phyloP scores from a whole-genome alignment of 1,140 invertebrate genomes.

The Littorina saxatilis region DNA sequence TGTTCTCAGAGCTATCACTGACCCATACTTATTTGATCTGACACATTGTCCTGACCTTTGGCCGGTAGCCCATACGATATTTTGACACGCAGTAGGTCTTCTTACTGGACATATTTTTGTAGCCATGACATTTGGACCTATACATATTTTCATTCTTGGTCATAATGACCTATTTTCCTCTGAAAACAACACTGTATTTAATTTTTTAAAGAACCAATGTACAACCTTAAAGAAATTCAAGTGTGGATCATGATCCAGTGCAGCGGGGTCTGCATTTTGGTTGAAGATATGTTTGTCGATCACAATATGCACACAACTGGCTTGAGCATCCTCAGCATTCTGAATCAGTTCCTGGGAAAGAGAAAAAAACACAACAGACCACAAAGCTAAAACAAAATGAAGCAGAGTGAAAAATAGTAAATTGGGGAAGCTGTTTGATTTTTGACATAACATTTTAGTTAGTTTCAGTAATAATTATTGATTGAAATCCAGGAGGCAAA shows the following conservation, averaged over 20 bases:
- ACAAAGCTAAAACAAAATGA: no score
- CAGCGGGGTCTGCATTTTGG: not conserved
- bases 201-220: not conserved
- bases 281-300: conserved; percentile 77
- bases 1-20: no score
- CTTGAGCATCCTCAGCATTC: conserved; percentile 75
- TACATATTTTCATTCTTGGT: not conserved
- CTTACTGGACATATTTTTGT: no score
- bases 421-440: no score
- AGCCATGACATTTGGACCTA: no score
- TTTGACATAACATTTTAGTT: not conserved
- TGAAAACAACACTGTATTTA: not conserved
- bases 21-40: no score
- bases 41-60: no score
- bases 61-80: no score
- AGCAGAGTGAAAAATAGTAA: no score
- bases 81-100: no score
- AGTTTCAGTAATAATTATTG: not conserved
- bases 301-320: conserved; percentile 74
- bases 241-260: not conserved
- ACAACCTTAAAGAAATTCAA: conserved; percentile 13
- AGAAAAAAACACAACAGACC: no score
- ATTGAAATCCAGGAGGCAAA: not conserved
- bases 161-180: not conserved
- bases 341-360: conserved; percentile 65